These are phyloP conservation scores for Stenolophus ochropezus DNA, from an alignment of 2,888 invertebrate species.

Conservation along the genomic window DNA sequence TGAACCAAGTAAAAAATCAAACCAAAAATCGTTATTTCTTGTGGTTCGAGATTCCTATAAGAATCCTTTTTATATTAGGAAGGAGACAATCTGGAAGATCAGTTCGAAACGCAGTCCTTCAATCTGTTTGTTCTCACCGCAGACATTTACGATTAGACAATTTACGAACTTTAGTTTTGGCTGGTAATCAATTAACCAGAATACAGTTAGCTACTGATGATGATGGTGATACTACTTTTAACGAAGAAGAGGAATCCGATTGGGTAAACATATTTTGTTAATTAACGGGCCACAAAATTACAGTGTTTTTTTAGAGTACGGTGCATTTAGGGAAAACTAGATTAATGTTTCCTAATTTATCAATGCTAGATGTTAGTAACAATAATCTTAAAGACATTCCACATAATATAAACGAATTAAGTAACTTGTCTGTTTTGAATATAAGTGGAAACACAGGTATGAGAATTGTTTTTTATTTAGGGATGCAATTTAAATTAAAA, in stretches of 20 bases:
- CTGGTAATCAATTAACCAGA: slow-evolving; percentile 88
- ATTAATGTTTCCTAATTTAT: slow-evolving; percentile 93
- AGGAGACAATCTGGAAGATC: slow-evolving; percentile 77
- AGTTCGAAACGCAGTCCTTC: slow-evolving; percentile 83
- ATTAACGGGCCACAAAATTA: too few relatives aligned
- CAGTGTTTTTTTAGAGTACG: slow-evolving; percentile 50
- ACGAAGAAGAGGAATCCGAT: slow-evolving; percentile 78
- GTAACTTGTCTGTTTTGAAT: slow-evolving; percentile 94
- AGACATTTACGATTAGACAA: slow-evolving; percentile 88
- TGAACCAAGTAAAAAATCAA: not conserved
- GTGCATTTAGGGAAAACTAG: slow-evolving; percentile 74
- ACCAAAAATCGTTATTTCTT: not conserved
- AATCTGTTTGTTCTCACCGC: slow-evolving; percentile 90
- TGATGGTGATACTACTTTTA: slow-evolving; percentile 79
- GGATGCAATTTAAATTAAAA: slow-evolving; percentile 62
- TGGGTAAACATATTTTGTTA: not conserved
- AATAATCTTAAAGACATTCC: slow-evolving; percentile 89
- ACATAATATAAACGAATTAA: slow-evolving; percentile 87
- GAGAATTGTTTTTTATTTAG: slow-evolving; percentile 52
- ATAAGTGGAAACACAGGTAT: slow-evolving; percentile 87
- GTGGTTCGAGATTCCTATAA: not conserved
- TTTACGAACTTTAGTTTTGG: slow-evolving; percentile 87
- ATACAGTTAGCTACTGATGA: slow-evolving; percentile 89
- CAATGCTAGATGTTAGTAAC: slow-evolving; percentile 95
- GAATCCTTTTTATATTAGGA: slow-evolving; percentile 65